Evolutionary conservation across 1,140 invertebrate species (phyloP).

Genomic region (Ceratosolen fusciceps): DNA sequence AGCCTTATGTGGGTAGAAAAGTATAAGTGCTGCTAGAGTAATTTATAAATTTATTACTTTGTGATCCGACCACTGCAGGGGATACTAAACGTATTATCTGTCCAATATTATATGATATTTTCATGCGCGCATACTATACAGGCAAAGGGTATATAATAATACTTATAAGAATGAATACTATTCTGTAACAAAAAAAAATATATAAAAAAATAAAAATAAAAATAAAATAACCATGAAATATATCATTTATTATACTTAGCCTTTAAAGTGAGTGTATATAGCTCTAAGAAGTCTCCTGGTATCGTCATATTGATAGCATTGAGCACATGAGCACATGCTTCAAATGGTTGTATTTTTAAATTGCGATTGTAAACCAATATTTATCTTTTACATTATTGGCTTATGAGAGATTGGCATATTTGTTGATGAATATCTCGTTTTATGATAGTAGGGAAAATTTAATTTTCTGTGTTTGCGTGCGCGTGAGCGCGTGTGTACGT

Average conservation of each 20-base stretch:
- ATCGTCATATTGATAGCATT: constrained; percentile 1
- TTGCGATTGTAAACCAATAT: neutral
- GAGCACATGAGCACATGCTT: constrained; percentile 1
- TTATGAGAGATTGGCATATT: neutral
- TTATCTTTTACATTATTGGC: neutral
- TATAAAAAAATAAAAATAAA: too few species aligned
- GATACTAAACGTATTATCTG: too few species aligned
- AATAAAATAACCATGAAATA: neutral
- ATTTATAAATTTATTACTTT: neutral
- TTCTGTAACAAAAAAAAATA: too few species aligned
- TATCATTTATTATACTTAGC: neutral
- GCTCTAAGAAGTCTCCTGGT: neutral
- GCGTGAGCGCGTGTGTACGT: too few species aligned
- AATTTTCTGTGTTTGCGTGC: too few species aligned
- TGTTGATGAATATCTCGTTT: neutral
- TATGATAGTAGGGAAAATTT: too few species aligned
- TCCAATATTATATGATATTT: too few species aligned
- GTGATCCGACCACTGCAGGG: neutral
- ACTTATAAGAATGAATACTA: too few species aligned
- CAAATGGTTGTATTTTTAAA: neutral
- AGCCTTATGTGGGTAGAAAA: too few species aligned
- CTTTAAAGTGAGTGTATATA: neutral
- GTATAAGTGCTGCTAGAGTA: too few species aligned
- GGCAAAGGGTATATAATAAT: too few species aligned
- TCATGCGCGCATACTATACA: too few species aligned